Evolutionary conservation across 2,113 vertebrate species (phyloP).

Genomic region (Oncorhynchus gorbuscha): DNA sequence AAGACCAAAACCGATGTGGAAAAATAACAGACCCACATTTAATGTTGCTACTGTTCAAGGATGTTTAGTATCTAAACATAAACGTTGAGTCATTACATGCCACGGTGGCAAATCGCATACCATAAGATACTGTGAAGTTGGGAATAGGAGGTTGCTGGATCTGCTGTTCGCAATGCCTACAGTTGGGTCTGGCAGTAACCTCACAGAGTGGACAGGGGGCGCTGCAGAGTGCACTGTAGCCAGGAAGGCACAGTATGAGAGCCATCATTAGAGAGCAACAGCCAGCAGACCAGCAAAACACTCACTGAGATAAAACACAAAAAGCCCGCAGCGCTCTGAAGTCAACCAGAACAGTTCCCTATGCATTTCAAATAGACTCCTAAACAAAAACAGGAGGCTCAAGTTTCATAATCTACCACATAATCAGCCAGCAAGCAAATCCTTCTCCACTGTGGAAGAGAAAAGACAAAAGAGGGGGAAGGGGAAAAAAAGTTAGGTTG

Average conservation of each 20-base stretch:
- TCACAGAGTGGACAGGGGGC: slow-evolving; percentile 31
- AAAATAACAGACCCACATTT: too few species aligned
- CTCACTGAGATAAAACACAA: slow-evolving; percentile 40
- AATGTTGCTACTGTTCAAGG: too few species aligned
- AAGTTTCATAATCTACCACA: slow-evolving; percentile 54
- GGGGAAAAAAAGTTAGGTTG: slow-evolving; percentile 70
- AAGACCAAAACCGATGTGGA: too few species aligned
- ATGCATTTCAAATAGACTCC: slow-evolving; percentile 51
- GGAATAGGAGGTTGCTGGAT: not conserved
- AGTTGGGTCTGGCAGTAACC: slow-evolving; percentile 3
- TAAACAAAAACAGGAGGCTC: slow-evolving; percentile 47
- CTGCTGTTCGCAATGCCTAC: not conserved
- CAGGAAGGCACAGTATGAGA: not conserved
- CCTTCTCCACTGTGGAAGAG: slow-evolving; percentile 21
- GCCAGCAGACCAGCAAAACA: slow-evolving; percentile 26
- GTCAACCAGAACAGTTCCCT: slow-evolving; percentile 40
- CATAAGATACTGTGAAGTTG: too few species aligned
- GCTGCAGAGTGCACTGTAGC: slow-evolving; percentile 3
- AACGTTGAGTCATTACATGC: too few species aligned
- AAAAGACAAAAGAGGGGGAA: slow-evolving; percentile 3
- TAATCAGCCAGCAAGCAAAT: slow-evolving; percentile 45
- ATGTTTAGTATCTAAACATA: too few species aligned
- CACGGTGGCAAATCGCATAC: too few species aligned
- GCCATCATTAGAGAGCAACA: slow-evolving; percentile 10
- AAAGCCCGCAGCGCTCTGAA: slow-evolving; percentile 41